Evolutionary conservation across 64 coral and sea anemone species (phyloP).

Genomic region (Platygyra sinensis): DNA sequence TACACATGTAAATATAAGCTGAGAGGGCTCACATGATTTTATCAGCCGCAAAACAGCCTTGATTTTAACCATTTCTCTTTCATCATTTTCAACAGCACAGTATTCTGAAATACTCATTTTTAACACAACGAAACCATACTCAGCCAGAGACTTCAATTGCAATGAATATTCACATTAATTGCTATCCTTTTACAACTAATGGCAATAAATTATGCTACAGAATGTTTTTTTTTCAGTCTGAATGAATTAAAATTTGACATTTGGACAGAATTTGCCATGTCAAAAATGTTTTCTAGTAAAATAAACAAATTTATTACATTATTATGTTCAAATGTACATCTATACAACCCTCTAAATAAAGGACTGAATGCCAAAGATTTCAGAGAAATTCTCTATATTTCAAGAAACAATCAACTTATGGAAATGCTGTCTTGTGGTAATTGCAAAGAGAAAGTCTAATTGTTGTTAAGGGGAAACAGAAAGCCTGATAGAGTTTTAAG

Average conservation of each 20-base stretch:
- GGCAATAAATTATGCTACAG: conserved; percentile 24
- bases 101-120: neutral
- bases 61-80: conserved; percentile 22
- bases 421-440: conserved; percentile 4
- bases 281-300: neutral
- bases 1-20: neutral
- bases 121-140: neutral
- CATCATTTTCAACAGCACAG: neutral
- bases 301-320: neutral
- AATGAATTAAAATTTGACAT: conserved; percentile 14
- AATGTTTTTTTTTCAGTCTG: neutral
- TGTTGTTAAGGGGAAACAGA: conserved; percentile 43
- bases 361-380: neutral
- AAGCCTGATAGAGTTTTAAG: conserved; percentile 15
- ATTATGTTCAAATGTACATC: neutral
- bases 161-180: conserved; percentile 41
- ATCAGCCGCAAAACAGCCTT: conserved; percentile 5
- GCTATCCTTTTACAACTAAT: conserved; percentile 27
- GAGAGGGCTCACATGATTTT: neutral
- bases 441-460: conserved; percentile 39
- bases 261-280: neutral
- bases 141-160: conserved; percentile 8
- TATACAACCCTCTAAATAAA: neutral
- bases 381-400: neutral
- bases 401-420: conserved; percentile 46